Evolutionary conservation across 2,113 vertebrate genomes (phyloP).

Genomic region (Vulpes lagopus): DNA sequence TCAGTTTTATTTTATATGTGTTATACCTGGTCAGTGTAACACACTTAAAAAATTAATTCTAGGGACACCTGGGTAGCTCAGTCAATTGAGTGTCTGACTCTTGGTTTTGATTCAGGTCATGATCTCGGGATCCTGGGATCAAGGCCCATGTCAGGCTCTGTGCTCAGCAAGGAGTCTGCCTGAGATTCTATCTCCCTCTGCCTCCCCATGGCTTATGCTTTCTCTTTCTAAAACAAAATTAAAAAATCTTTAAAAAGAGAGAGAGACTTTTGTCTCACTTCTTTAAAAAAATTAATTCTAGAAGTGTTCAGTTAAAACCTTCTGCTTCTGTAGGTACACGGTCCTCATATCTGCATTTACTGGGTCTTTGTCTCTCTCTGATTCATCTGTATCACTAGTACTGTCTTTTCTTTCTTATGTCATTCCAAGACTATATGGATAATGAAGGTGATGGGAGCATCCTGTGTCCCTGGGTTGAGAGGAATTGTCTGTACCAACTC

Average conservation of each 20-base stretch:
- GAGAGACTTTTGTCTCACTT: too few relatives aligned
- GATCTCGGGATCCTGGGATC: too few relatives aligned
- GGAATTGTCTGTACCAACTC: neutral
- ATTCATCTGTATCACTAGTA: neutral
- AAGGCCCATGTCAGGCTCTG: too few relatives aligned
- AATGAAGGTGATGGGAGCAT: neutral
- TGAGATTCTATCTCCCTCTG: too few relatives aligned
- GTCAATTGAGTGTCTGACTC: neutral
- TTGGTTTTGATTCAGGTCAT: too few relatives aligned
- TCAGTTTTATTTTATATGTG: neutral
- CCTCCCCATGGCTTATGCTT: too few relatives aligned
- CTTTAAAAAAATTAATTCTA: neutral
- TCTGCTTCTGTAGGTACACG: neutral
- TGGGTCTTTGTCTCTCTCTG: neutral
- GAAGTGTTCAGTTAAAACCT: neutral
- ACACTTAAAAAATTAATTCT: neutral
- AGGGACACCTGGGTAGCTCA: neutral
- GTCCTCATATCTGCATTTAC: rapidly evolving
- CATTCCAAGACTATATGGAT: neutral
- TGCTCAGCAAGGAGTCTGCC: too few relatives aligned
- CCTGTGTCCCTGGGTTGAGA: neutral
- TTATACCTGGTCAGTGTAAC: neutral
- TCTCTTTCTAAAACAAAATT: too few relatives aligned
- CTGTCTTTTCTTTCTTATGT: neutral
- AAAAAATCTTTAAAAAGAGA: too few relatives aligned